phyloP scores from a whole-genome alignment of 37 sponge, comb jelly and placozoan genomes.

The Ephydatia muelleri region DNA sequence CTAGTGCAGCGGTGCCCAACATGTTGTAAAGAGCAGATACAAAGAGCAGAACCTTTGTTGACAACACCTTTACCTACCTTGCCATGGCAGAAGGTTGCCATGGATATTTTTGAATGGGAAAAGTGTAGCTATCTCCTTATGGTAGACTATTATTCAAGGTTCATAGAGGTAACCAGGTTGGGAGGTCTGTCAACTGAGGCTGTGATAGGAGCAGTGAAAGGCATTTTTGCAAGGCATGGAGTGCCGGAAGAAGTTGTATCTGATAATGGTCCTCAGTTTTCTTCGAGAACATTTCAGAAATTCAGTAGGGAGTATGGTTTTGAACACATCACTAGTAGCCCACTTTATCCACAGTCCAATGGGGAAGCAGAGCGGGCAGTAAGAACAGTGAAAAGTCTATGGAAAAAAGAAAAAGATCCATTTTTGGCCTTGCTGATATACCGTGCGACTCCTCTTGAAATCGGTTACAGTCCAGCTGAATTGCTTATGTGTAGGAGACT shows the following conservation, averaged over 20 bases:
- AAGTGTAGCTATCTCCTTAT: slow-evolving; percentile 35
- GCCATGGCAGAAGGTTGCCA: slow-evolving; percentile 65
- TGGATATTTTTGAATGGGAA: slow-evolving; percentile 55
- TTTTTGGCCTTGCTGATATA: slow-evolving; percentile 44
- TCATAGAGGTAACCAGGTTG: slow-evolving; percentile 57
- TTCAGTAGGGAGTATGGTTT: slow-evolving; percentile 60
- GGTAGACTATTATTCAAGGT: slow-evolving; percentile 68
- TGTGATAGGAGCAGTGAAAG: slow-evolving; percentile 39
- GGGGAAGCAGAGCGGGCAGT: slow-evolving; percentile 76
- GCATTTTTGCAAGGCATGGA: slow-evolving; percentile 69
- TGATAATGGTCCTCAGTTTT: slow-evolving; percentile 78
- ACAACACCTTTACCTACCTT: slow-evolving; percentile 31
- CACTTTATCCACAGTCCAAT: slow-evolving; percentile 56
- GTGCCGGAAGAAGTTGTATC: slow-evolving; percentile 58
- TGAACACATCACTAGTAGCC: slow-evolving; percentile 60
- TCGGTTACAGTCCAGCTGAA: slow-evolving; percentile 49
- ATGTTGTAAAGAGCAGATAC: slow-evolving; percentile 35
- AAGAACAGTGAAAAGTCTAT: slow-evolving; percentile 28
- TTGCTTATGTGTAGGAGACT: slow-evolving; percentile 40
- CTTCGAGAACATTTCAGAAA: slow-evolving; percentile 15
- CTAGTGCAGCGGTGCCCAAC: slow-evolving; percentile 8
- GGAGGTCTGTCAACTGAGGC: slow-evolving; percentile 8
- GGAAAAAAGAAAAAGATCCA: slow-evolving; percentile 50
- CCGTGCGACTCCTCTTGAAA: slow-evolving; percentile 38
- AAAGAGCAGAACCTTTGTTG: slow-evolving; percentile 11